These are phyloP conservation scores for Sciurus niger DNA, from an alignment of 2,113 vertebrate species.

Conservation along the genomic window DNA sequence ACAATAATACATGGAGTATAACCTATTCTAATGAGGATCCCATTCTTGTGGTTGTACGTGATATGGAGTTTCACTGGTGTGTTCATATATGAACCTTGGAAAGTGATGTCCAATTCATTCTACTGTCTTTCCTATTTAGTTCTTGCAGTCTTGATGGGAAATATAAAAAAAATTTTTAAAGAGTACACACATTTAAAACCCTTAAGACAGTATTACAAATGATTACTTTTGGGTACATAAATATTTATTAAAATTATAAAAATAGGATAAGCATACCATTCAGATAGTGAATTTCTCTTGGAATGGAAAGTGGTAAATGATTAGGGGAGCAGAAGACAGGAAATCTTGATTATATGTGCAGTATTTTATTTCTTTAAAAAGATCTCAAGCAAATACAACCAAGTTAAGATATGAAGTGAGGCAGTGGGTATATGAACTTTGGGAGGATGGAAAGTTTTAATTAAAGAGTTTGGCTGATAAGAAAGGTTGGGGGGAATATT, in stretches of 20 bases:
- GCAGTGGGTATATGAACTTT: neutral
- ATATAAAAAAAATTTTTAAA: neutral
- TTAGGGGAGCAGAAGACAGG: conserved; percentile 3
- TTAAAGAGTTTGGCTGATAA: neutral
- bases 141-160: neutral
- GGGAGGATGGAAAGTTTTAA: neutral
- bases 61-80: too few species aligned
- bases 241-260: conserved; percentile 28
- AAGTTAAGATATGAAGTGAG: conserved; percentile 19
- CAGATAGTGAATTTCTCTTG: conserved; percentile 9
- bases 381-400: neutral
- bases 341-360: neutral
- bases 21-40: too few species aligned
- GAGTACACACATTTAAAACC: neutral
- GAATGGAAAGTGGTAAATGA: neutral
- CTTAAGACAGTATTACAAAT: neutral
- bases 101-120: too few species aligned
- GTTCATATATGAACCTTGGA: too few species aligned
- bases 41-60: too few species aligned
- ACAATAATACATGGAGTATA: too few species aligned
- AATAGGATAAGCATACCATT: conserved; percentile 6
- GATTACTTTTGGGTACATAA: conserved; percentile 38
- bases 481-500: neutral
- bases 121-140: too few species aligned
- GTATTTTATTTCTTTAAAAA: conserved; percentile 22